Percentiles rank a stretch among this genome's conserved stretches.
Evolutionary conservation across 2,113 vertebrate species (phyloP).

Genomic region (Strigops habroptila): DNA sequence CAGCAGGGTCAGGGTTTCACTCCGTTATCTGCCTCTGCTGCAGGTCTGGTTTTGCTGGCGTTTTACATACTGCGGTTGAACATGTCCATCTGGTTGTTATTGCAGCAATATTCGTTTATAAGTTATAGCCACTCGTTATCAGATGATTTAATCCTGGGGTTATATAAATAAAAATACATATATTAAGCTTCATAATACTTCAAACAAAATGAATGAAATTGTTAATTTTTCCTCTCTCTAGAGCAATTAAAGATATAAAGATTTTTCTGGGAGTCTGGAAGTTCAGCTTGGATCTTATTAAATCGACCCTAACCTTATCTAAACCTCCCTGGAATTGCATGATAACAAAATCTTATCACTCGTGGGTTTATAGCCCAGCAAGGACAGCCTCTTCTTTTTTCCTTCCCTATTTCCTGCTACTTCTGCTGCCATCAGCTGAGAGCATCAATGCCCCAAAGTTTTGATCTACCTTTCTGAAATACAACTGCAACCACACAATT

Average conservation of each 20-base stretch:
- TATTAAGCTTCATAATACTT: neutral
- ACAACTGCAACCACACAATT: fast-evolving
- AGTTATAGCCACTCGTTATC: neutral
- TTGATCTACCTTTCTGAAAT: neutral
- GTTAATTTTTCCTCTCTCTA: neutral
- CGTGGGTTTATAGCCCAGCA: neutral
- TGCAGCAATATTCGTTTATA: neutral
- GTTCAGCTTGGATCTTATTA: neutral
- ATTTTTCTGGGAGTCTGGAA: neutral
- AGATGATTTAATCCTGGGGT: neutral
- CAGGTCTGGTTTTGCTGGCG: neutral
- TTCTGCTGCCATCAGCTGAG: neutral
- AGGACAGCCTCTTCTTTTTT: neutral
- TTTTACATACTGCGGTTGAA: neutral
- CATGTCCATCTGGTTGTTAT: neutral
- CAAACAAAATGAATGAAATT: neutral
- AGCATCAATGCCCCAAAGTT: neutral
- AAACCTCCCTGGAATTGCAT: neutral
- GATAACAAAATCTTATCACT: neutral
- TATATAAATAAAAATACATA: neutral
- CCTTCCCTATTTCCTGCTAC: neutral
- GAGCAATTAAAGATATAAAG: neutral
- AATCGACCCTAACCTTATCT: neutral
- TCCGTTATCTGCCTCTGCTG: neutral
- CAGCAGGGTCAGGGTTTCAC: neutral